Base-by-base conservation (phyloP, 2,113 vertebrate species). In the Paramisgurnus dabryanus region DNA sequence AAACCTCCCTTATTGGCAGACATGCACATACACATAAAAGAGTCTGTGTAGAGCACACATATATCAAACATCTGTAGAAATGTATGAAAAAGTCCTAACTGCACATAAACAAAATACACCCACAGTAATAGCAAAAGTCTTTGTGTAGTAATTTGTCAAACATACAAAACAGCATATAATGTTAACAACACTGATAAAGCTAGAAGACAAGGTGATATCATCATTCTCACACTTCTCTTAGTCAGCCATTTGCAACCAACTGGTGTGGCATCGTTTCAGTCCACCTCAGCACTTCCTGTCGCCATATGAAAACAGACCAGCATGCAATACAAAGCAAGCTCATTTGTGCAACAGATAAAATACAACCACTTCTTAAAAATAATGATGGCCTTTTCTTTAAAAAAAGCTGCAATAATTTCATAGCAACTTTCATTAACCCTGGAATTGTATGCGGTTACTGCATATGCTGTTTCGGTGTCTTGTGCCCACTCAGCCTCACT, bases 261-360 rank as follows among this genome's bases (percentile, higher is more conserved):
- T 77, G 58, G 66, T 72, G 49, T 73, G 75, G 40, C 81, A 78
- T 57, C 15, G 2, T 55, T 82, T 78, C 68, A 71, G 67, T 78
- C 67, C 66, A 82, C 39, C 81, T 82, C 75, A 78, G 81, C 67
- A 78, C 40, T 82, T 82, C 60, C 67, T 71, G 67, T 43, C 69
- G 61, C 43, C 47, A 40, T 43, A 63, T 70, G 47, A 77, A 77
- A 65, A 55, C 73, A 77, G 77, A 65, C 73, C 80, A 76, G 73
- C 58, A 63, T 76, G 73, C 73, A 9, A 76, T 61, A 50, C 66
- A 64, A 76, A 22, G 41, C 27, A 45, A 81, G 43, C 17, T 22
- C 17, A 43, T 67, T 45, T 57, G 43, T 67, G 34, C 49, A 67
- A 40, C 50, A 27, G 55, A 64, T 72, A 41, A 41, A 80, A 73